Evolutionary conservation across 30 jellyfish, hydroid and myxozoan species (phyloP).

Genomic region (Aurelia coerulea): DNA sequence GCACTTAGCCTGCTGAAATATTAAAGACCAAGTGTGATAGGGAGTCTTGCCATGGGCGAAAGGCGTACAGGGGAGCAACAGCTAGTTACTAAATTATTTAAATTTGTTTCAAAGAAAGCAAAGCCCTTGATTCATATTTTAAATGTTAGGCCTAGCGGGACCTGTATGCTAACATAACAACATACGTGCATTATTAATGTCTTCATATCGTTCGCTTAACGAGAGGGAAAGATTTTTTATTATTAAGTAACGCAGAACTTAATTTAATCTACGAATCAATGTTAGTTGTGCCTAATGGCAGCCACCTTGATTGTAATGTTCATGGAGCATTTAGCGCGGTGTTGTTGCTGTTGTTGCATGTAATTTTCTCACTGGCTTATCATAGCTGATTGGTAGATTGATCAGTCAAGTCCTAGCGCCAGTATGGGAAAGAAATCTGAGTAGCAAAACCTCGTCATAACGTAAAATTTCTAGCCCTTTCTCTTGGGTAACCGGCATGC

Average conservation of each 20-base stretch:
- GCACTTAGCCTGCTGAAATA: not conserved
- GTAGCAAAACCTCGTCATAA: no score
- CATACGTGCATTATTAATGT: not conserved
- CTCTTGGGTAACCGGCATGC: no score
- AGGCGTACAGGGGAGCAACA: not conserved
- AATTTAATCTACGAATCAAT: not conserved
- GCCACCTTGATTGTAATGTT: no score
- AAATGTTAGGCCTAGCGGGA: slow-evolving; percentile 11
- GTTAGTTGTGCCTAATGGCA: not conserved
- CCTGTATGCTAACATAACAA: not conserved
- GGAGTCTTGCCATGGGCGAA: not conserved
- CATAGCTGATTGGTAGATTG: no score
- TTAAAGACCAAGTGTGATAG: not conserved
- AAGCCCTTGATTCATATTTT: not conserved
- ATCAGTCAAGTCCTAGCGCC: no score
- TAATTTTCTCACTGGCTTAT: no score
- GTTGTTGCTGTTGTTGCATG: not conserved
- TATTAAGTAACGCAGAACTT: not conserved
- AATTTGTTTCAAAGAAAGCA: not conserved
- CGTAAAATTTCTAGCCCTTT: no score
- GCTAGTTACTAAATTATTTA: slow-evolving; percentile 22
- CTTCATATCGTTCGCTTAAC: not conserved
- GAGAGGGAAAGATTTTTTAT: not conserved
- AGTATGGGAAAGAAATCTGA: no score
- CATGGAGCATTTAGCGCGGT: not conserved